A percentile compares a stretch with the other conserved stretches of the same genome.
These are phyloP conservation scores for Odiellus spinosus DNA, from an alignment of 2,888 invertebrate genomes.

Conservation along the genomic window DNA sequence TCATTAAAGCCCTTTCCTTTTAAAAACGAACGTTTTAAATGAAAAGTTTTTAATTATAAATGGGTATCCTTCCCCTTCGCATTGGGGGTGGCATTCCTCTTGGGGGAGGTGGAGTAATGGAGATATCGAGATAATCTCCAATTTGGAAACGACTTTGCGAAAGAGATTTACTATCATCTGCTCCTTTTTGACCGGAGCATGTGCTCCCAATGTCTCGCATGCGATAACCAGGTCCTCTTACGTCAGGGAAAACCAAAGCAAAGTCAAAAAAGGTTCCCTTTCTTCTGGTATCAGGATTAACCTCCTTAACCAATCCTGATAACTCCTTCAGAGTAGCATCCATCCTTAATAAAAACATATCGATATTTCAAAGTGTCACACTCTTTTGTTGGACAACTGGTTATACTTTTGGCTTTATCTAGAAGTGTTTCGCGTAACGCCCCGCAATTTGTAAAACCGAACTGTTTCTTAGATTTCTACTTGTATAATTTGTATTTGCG, in stretches of 20 bases:
- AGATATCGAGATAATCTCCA: conserved; percentile 94
- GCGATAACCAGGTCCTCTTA: conserved; percentile 58
- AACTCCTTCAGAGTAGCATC: conserved; percentile 91
- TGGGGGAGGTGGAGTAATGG: conserved; percentile 42
- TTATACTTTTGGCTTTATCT: too few relatives aligned
- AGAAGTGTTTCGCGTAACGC: too few relatives aligned
- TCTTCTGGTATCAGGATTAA: conserved; percentile 86
- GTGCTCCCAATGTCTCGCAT: conserved; percentile 91
- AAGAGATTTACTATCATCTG: conserved; percentile 86
- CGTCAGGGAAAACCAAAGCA: conserved; percentile 47
- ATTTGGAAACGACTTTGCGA: conserved; percentile 59
- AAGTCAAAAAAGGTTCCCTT: conserved; percentile 97
- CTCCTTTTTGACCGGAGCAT: conserved; percentile 75
- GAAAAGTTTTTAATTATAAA: too few relatives aligned
- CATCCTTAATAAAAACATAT: conserved; percentile 37
- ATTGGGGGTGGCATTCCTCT: conserved; percentile 1
- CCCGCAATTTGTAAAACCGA: too few relatives aligned
- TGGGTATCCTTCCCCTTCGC: too few relatives aligned
- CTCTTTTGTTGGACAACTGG: too few relatives aligned
- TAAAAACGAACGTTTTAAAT: too few relatives aligned
- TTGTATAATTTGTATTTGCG: too few relatives aligned
- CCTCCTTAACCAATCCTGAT: conserved; percentile 92
- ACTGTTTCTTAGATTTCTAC: too few relatives aligned
- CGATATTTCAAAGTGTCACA: too few relatives aligned
- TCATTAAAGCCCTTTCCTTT: too few relatives aligned